Evolutionary conservation across 2,113 vertebrate genomes (phyloP).

Genomic region (Eira barbara): DNA sequence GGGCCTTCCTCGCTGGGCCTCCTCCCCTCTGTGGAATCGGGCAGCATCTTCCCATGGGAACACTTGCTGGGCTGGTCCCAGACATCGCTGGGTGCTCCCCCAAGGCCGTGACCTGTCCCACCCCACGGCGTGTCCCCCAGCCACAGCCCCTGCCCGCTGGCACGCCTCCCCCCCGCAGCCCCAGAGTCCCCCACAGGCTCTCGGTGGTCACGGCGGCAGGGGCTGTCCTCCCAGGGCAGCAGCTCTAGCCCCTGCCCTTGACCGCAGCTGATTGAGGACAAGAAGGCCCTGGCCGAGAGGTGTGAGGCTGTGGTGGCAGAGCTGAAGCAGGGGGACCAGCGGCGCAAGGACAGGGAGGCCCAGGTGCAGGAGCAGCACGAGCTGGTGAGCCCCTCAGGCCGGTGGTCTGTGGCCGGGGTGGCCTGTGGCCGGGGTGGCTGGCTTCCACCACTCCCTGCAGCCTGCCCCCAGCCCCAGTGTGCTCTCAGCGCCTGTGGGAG

Average conservation of each 20-base stretch:
- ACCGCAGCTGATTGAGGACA: conserved; percentile 94
- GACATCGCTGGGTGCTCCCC: not conserved
- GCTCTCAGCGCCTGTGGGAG: not conserved
- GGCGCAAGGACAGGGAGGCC: conserved; percentile 89
- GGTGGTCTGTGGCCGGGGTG: not conserved
- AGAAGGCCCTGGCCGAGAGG: conserved; percentile 91
- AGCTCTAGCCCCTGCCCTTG: not conserved
- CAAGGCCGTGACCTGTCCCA: rapidly evolving
- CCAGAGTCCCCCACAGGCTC: not conserved
- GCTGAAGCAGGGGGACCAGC: conserved; percentile 92
- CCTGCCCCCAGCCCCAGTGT: not conserved
- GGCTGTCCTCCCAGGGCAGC: not conserved
- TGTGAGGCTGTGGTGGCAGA: conserved; percentile 91
- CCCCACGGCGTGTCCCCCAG: not conserved
- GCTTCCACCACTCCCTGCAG: not conserved
- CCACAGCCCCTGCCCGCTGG: not conserved
- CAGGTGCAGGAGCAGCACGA: conserved; percentile 95
- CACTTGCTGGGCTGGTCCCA: rapidly evolving
- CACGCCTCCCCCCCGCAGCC: not conserved
- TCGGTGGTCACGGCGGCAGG: rapidly evolving
- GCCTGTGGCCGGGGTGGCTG: not conserved
- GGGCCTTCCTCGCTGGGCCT: not conserved
- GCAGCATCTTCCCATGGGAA: not conserved
- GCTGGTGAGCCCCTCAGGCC: conserved; percentile 84
- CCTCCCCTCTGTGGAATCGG: not conserved